Evolutionary conservation across 2,888 invertebrate genomes (phyloP), one percentile per base, ranked within the genome.

Genomic region (Nemurella pictetii): DNA sequence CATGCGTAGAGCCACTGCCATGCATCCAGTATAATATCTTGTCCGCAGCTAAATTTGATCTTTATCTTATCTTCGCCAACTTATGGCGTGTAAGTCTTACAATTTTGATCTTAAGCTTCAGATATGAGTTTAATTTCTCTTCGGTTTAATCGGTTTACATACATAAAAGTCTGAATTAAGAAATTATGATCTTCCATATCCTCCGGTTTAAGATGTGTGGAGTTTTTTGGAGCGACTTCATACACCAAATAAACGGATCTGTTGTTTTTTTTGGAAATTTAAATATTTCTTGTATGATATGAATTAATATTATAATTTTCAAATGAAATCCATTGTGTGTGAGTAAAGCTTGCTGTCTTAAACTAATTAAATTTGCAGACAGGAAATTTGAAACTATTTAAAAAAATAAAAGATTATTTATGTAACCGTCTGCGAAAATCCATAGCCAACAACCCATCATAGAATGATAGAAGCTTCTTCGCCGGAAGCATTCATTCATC

Each of bases 321-420:
- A 20, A 55, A 55, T 55, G 20, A 55, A 55, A 55, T 55, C 55
- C 55, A 55, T 55, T 55, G 55, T 55, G 55, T 75, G 75, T 36
- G 9, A 75, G 5, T 26, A 25, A 9, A 75, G 26, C 75, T 75
- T 75, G 32, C 80, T 80, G 80, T 35, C 35, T 80, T n/a, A 20
- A 80, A 25, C 80, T 81, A 78, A 78, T 78, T 78, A 78, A 28
- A 28, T 78, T 29, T 78, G 30, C 78, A 78, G 78, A 78, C 78
- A 78, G 78, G 78, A 78, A 78, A 78, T 78, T 78, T 29, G 28
- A 78, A 78, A 78, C 28, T 30, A 30, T 78, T 28, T 78, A 78
- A 78, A 20, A 78, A 28, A 20, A 78, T 30, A 78, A 20, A 78
- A 28, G 28, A 78, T 30, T 78, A 78, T 78, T 78, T 78, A 78